These are phyloP conservation scores for Euwallacea fornicatus DNA, from an alignment of 1,140 invertebrate species.

Conservation along the genomic window DNA sequence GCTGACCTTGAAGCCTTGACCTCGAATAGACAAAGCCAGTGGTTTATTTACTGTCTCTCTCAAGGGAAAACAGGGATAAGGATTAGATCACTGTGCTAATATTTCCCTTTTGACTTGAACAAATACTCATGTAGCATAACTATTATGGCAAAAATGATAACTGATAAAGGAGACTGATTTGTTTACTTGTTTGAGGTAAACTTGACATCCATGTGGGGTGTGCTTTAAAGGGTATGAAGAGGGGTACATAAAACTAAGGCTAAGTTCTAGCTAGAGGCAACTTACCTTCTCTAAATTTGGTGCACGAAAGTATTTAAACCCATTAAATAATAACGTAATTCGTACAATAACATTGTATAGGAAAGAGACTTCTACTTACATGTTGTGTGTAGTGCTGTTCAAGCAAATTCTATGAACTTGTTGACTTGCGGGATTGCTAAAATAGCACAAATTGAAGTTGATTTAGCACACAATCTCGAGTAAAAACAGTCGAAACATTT, in stretches of 20 bases:
- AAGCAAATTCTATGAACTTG: constrained; percentile 33
- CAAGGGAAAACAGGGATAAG: neutral
- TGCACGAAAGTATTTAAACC: neutral
- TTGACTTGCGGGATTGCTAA: constrained; percentile 11
- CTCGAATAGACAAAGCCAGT: neutral
- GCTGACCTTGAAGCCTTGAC: constrained; percentile 38
- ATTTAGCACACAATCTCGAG: neutral
- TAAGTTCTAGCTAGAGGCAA: neutral
- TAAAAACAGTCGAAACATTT: neutral
- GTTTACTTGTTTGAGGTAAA: neutral
- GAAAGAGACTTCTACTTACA: constrained; percentile 21
- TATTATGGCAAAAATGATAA: neutral
- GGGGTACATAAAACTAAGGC: too few relatives aligned
- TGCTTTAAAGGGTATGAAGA: neutral
- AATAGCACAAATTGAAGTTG: constrained; percentile 8
- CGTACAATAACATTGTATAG: neutral
- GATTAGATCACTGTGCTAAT: neutral
- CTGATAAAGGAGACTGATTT: neutral
- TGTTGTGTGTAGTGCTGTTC: constrained; percentile 19
- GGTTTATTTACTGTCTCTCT: neutral
- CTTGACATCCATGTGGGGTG: neutral
- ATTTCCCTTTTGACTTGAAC: neutral
- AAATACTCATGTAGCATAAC: neutral
- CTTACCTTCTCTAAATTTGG: neutral
- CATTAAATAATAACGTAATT: neutral